A percentile compares a stretch with the other conserved stretches of the same genome.
Evolutionary conservation across 30 jellyfish, hydroid and myxozoan species (phyloP).

Genomic region (Sanderia malayensis): DNA sequence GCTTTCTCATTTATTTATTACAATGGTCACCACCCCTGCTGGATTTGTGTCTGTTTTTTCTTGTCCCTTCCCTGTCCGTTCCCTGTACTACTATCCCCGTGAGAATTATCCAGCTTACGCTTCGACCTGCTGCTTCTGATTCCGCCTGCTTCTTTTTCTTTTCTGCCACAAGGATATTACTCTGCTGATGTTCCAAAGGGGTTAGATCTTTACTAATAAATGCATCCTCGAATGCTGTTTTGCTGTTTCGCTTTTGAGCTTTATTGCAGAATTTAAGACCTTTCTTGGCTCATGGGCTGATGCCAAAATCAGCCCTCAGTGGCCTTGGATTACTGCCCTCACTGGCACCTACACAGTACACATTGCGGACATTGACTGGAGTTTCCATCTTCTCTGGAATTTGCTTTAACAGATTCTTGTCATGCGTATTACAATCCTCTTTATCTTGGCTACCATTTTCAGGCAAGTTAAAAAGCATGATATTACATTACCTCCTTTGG

Average conservation of each 20-base stretch:
- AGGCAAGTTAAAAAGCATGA: conserved; percentile 14
- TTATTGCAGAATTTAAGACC: conserved; percentile 13
- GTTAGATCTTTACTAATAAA: neutral
- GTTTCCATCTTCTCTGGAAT: conserved; percentile 17
- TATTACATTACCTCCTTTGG: conserved; percentile 2
- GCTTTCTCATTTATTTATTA: conserved; percentile 5
- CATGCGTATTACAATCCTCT: conserved; percentile 16
- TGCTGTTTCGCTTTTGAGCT: conserved; percentile 25
- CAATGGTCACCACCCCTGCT: conserved; percentile 10
- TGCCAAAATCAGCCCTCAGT: conserved; percentile 24
- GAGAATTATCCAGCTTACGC: too few species aligned
- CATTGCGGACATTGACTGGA: conserved; percentile 10
- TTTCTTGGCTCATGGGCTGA: conserved; percentile 9
- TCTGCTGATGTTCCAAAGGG: too few species aligned
- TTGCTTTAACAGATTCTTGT: conserved; percentile 4
- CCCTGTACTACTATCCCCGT: too few species aligned
- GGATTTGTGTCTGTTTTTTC: neutral
- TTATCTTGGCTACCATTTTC: conserved; percentile 22
- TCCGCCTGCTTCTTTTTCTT: too few species aligned
- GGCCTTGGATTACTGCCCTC: conserved; percentile 15
- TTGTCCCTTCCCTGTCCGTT: too few species aligned
- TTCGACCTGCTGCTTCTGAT: too few species aligned
- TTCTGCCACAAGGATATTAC: too few species aligned
- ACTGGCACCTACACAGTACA: conserved; percentile 19
- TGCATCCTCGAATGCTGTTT: neutral